These are phyloP conservation scores for Spialia ferax DNA, from an alignment of 2,888 invertebrate species.

Conservation along the genomic window DNA sequence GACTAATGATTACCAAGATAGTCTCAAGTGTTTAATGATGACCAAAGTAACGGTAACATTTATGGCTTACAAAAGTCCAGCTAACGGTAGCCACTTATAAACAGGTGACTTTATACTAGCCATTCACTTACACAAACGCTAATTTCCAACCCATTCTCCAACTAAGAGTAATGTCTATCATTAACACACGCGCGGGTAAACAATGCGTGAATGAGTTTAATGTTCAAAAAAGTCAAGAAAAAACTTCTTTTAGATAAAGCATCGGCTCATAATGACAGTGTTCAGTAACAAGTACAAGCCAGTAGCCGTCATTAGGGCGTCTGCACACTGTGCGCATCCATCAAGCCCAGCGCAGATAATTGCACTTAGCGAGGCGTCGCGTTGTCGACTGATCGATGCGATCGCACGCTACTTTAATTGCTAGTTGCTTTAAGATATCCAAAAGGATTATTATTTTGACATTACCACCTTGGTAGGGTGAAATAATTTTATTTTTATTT, in stretches of 20 bases:
- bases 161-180: constrained; percentile 21
- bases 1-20: too few species aligned
- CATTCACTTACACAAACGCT: constrained; percentile 1
- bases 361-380: constrained; percentile 23
- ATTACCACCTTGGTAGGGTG: too few species aligned
- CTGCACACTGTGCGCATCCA: constrained; percentile 8
- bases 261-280: constrained; percentile 14
- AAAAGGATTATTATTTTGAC: neutral
- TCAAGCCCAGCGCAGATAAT: constrained; percentile 24
- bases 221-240: constrained; percentile 10
- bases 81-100: neutral
- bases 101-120: constrained; percentile 8
- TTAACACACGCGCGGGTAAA: constrained; percentile 2
- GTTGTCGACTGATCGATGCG: constrained; percentile 16
- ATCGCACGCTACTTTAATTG: constrained; percentile 25
- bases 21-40: neutral
- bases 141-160: neutral
- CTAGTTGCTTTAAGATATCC: constrained; percentile 9
- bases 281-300: constrained; percentile 9
- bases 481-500: too few species aligned
- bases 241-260: constrained; percentile 13
- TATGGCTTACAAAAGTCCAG: neutral
- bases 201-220: constrained; percentile 11
- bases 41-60: neutral
- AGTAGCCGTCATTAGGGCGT: constrained; percentile 30